Evolutionary conservation across 2,888 invertebrate species (phyloP).

Genomic region (Leucophora obtusa): DNA sequence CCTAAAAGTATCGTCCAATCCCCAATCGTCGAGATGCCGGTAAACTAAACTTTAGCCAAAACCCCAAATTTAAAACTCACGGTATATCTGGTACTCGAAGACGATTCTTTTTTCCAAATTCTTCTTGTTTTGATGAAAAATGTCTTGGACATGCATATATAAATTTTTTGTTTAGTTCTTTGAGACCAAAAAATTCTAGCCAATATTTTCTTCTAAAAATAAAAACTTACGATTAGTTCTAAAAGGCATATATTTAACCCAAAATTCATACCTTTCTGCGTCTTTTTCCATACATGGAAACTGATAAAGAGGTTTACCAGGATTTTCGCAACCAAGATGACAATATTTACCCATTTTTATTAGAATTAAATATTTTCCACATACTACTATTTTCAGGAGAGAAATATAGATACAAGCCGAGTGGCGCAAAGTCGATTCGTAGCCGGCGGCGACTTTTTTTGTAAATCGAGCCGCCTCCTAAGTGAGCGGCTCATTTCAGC

Average conservation of each 20-base stretch:
- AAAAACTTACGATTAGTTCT: not conserved
- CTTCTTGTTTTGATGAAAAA: conserved; percentile 31
- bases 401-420: too few species aligned
- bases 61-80: too few species aligned
- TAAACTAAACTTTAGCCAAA: too few species aligned
- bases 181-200: conserved; percentile 47
- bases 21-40: too few species aligned
- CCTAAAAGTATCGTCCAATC: too few species aligned
- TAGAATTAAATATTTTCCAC: too few species aligned
- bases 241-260: not conserved
- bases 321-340: not conserved
- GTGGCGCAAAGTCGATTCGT: too few species aligned
- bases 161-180: conserved; percentile 25
- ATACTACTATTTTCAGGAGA: too few species aligned
- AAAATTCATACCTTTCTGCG: not conserved
- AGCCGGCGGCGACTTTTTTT: too few species aligned
- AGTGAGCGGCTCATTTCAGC: too few species aligned
- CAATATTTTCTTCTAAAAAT: conserved; percentile 35
- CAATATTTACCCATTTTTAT: not conserved
- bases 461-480: too few species aligned
- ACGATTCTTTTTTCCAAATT: not conserved
- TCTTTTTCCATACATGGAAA: not conserved
- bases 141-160: conserved; percentile 38
- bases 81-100: not conserved
- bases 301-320: not conserved